A percentile compares a stretch with the other conserved stretches of the same genome.
These are phyloP conservation scores for Cheirogaleus medius DNA, from an alignment of 2,113 vertebrate genomes.

Conservation along the genomic window DNA sequence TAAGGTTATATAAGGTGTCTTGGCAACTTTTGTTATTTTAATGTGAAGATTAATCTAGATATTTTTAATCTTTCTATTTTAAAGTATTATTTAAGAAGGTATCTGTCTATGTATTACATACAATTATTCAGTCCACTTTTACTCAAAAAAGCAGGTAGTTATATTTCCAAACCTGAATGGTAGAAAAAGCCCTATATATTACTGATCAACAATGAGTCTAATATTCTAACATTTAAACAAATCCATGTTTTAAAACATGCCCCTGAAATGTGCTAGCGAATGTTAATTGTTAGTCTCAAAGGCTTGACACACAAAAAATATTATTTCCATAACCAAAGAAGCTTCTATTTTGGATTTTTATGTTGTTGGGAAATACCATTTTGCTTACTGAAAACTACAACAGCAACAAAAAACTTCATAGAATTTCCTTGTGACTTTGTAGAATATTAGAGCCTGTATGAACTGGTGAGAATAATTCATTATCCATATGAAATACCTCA, in stretches of 20 bases:
- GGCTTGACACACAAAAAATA: not conserved
- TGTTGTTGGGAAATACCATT: not conserved
- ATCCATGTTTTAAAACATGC: not conserved
- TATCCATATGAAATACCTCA: not conserved
- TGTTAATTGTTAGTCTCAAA: not conserved
- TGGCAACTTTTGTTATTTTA: not conserved
- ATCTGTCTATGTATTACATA: not conserved
- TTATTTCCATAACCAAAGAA: not conserved
- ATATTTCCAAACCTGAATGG: not conserved
- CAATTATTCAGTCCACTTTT: not conserved
- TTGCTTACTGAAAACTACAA: not conserved
- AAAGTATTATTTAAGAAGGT: not conserved
- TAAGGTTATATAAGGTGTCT: not conserved
- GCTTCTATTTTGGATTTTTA: not conserved
- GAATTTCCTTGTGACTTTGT: not conserved
- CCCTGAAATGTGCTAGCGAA: not conserved
- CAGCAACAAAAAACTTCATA: not conserved
- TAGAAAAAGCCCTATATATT: not conserved
- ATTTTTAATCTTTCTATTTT: not conserved
- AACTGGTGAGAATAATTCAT: not conserved
- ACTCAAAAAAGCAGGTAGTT: not conserved
- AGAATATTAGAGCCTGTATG: not conserved
- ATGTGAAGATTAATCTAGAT: not conserved
- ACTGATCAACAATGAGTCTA: not conserved
- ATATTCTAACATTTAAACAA: not conserved